phyloP scores from a whole-genome alignment of 1,140 invertebrate genomes.

The Ganaspis sp. region DNA sequence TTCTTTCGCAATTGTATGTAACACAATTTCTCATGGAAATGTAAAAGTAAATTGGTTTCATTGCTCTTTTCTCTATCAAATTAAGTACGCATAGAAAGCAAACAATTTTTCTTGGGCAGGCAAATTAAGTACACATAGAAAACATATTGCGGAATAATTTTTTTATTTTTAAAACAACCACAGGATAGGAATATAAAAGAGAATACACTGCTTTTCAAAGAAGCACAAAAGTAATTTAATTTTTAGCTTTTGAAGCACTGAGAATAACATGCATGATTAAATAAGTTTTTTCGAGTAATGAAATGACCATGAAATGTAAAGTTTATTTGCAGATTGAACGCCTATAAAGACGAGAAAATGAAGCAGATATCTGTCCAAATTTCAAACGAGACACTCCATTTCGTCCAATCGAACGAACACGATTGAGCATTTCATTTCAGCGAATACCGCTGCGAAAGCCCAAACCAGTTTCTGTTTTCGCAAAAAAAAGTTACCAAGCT shows the following conservation, averaged over 20 bases:
- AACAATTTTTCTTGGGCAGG: not conserved
- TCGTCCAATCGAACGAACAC: constrained; percentile 11
- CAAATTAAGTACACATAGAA: not conserved
- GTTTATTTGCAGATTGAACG: constrained; percentile 1
- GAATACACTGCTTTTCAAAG: not conserved
- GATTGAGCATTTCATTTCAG: constrained; percentile 23
- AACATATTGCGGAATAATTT: not conserved
- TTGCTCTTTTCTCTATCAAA: not conserved
- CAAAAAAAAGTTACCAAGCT: not conserved
- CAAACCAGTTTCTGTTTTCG: constrained; percentile 4
- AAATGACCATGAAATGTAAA: not conserved
- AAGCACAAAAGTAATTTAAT: constrained; percentile 1
- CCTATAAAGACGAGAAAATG: not conserved
- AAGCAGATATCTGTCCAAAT: not conserved
- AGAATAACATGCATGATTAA: not conserved
- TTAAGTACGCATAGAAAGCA: not conserved
- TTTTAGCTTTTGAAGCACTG: not conserved
- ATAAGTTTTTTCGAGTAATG: not conserved
- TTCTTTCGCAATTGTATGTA: too few species aligned
- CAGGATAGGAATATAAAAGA: not conserved
- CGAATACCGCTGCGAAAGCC: constrained; percentile 13
- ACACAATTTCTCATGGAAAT: not conserved
- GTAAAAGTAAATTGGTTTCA: not conserved
- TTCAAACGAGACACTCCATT: constrained; percentile 13
- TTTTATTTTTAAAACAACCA: not conserved